Evolutionary conservation across 2,888 invertebrate species (phyloP).

Genomic region (Nudaria mundana): DNA sequence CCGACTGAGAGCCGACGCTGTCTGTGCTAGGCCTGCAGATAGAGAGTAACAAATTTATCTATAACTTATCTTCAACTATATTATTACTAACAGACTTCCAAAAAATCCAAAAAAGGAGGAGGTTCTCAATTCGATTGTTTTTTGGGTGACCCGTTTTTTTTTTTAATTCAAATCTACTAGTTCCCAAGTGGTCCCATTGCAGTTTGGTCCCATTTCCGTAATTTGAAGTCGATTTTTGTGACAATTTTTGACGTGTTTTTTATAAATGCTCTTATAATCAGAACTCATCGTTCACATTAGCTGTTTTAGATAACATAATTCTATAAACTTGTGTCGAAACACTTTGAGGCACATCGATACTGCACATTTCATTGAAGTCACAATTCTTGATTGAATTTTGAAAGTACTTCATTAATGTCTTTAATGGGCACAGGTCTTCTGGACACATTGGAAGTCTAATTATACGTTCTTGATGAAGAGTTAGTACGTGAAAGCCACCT

Average conservation of each 20-base stretch:
- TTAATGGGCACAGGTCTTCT: conserved; percentile 84
- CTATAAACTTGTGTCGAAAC: background rate
- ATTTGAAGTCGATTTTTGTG: background rate
- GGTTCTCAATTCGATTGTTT: too few relatives aligned
- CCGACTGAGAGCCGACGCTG: too few relatives aligned
- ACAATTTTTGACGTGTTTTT: background rate
- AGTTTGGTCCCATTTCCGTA: too few relatives aligned
- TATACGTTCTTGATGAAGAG: conserved; percentile 88
- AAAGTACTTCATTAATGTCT: conserved; percentile 79
- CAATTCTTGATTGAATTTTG: conserved; percentile 83
- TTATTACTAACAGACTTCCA: too few relatives aligned
- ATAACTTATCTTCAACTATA: too few relatives aligned
- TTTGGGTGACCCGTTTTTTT: too few relatives aligned
- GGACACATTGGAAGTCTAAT: conserved; percentile 86
- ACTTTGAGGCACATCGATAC: conserved; percentile 22
- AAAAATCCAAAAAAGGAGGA: too few relatives aligned
- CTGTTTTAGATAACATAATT: background rate
- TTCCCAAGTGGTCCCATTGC: too few relatives aligned
- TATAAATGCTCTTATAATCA: too few relatives aligned
- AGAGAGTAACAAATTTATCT: too few relatives aligned
- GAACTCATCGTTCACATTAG: background rate
- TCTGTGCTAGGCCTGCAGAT: too few relatives aligned
- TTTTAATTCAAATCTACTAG: too few relatives aligned
- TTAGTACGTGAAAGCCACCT: conserved; percentile 61
- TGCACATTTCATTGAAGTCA: conserved; percentile 85